Conservation (phyloP, 2,888 invertebrate species). For the Drosophila tanythrix region DNA sequence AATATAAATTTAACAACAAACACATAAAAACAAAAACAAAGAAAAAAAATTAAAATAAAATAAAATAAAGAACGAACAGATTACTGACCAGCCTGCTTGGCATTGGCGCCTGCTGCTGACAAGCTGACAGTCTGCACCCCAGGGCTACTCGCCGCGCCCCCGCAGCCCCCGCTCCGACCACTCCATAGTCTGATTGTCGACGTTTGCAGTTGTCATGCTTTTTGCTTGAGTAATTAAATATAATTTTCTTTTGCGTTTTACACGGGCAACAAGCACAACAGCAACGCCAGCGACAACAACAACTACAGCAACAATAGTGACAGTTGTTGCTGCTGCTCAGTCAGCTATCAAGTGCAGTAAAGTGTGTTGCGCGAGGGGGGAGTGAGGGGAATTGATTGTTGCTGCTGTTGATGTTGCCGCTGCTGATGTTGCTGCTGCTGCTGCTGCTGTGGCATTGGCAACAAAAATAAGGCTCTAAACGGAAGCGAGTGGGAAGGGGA, state of each 20-base stretch:
- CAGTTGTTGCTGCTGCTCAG: constrained; percentile 48
- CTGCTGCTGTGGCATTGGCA: constrained; percentile 30
- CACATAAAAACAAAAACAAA: constrained; percentile 7
- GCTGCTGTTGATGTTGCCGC: constrained; percentile 19
- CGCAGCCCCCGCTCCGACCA: not conserved
- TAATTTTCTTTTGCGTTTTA: constrained; percentile 78
- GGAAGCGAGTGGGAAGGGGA: constrained; percentile 1
- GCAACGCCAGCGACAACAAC: constrained; percentile 13
- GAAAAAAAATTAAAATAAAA: constrained; percentile 1
- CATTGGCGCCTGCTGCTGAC: constrained; percentile 70
- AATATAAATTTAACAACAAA: constrained; percentile 66
- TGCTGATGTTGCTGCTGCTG: constrained; percentile 15
- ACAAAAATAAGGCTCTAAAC: constrained; percentile 19
- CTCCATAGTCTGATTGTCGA: constrained; percentile 45
- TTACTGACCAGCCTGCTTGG: constrained; percentile 49
- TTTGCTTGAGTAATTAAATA: constrained; percentile 83
- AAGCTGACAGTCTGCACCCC: constrained; percentile 64
- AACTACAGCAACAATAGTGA: constrained; percentile 14
- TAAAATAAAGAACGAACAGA: constrained; percentile 4
- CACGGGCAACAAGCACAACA: constrained; percentile 51
- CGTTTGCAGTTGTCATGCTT: constrained; percentile 80
- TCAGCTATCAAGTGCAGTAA: constrained; percentile 63
- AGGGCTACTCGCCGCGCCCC: constrained; percentile 8
- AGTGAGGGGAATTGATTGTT: constrained; percentile 26
- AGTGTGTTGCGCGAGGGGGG: not conserved